A percentile compares a stretch with the other conserved stretches of the same genome.
phyloP scores from a whole-genome alignment of 2,888 invertebrate species.

The Limnephilus auricula region DNA sequence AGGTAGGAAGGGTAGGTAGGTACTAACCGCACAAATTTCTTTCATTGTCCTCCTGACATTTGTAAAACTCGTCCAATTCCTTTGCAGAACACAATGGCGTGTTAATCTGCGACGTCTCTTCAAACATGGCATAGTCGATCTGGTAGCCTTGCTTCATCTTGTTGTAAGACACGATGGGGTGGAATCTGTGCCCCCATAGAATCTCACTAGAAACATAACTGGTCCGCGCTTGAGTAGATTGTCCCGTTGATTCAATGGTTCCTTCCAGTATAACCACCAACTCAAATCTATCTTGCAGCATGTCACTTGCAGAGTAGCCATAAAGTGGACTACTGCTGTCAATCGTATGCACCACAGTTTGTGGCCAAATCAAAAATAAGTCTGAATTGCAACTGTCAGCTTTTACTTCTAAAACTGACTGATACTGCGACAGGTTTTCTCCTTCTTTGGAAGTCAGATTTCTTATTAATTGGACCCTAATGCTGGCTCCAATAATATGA shows the following conservation, averaged over 20 bases:
- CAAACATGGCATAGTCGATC: conserved; percentile 92
- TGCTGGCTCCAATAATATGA: conserved; percentile 94
- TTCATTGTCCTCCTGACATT: conserved; percentile 74
- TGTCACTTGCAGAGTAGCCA: conserved; percentile 91
- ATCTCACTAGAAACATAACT: conserved; percentile 90
- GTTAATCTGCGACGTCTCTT: conserved; percentile 89
- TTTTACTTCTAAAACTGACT: conserved; percentile 85
- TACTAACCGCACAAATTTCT: conserved; percentile 10
- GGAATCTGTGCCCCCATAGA: conserved; percentile 92
- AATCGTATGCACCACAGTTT: conserved; percentile 94
- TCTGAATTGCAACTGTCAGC: conserved; percentile 91
- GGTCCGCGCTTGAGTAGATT: conserved; percentile 88
- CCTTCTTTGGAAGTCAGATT: conserved; percentile 89
- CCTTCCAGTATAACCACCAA: conserved; percentile 93
- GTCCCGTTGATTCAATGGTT: conserved; percentile 92
- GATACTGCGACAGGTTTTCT: conserved; percentile 87
- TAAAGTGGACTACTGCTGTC: conserved; percentile 92
- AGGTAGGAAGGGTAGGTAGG: background rate
- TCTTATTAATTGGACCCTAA: conserved; percentile 89
- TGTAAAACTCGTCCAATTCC: conserved; percentile 82
- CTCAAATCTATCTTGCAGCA: conserved; percentile 90
- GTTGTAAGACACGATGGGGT: conserved; percentile 86
- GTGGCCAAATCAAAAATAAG: conserved; percentile 97
- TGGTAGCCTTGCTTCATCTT: conserved; percentile 84
- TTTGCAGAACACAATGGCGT: conserved; percentile 91